Conservation (phyloP, 2,113 vertebrate genomes). For the Galeopterus variegatus region DNA sequence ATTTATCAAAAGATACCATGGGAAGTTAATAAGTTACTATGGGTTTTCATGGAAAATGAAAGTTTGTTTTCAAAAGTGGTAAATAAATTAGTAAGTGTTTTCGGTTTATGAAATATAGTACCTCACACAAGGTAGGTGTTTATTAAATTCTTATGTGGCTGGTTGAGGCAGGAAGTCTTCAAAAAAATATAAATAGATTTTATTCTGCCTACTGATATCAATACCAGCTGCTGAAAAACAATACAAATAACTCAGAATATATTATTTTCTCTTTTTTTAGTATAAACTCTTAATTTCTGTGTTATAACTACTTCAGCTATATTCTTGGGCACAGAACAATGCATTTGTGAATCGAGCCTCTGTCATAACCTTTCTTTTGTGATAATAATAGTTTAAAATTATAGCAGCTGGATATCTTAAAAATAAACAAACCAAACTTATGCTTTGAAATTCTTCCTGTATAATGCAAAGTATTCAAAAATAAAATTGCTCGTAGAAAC, state of each 20-base stretch:
- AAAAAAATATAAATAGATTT: slow-evolving; percentile 19
- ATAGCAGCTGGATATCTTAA: background rate
- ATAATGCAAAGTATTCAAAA: background rate
- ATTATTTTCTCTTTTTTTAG: background rate
- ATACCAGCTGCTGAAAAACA: background rate
- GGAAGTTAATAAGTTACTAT: background rate
- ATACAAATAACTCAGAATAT: background rate
- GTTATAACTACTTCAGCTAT: background rate
- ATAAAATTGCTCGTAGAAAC: background rate
- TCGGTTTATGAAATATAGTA: slow-evolving; percentile 7
- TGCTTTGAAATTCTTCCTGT: background rate
- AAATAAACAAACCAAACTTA: background rate
- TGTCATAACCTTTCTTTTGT: background rate
- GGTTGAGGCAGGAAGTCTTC: background rate
- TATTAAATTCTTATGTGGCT: background rate
- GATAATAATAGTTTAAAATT: background rate
- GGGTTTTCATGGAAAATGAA: background rate
- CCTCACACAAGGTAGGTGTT: background rate
- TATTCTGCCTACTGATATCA: background rate
- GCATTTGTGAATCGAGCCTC: background rate
- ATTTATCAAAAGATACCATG: background rate
- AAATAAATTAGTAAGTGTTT: slow-evolving; percentile 42
- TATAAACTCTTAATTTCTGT: background rate
- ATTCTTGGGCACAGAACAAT: background rate
- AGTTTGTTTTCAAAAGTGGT: background rate